Base-by-base conservation (phyloP, 2,113 vertebrate genomes). In the Oenanthe oenanthe region DNA sequence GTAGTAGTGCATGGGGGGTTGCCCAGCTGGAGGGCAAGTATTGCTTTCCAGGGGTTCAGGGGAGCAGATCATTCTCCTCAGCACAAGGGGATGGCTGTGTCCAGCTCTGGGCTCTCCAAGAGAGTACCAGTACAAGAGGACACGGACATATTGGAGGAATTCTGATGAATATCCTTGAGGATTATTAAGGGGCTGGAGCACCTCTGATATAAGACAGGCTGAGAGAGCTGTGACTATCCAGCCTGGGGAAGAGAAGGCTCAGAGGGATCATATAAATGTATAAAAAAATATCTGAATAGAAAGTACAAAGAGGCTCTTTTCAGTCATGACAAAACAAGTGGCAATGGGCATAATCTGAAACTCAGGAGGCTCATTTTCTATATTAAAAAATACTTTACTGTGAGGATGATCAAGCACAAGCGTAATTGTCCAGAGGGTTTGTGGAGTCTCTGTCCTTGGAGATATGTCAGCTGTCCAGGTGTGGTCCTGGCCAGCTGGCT, bases 391-490 rank as follows among this genome's bases (percentile, higher is more conserved):
- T 3, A 14, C 22, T 50, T 62, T 34, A 57, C 16, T 50, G 17
- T 82, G 58, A 24, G 28, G 50, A 34, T 68, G 31, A 43, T 28
- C 0, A 7, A 89, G 34, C 34, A 36, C 34, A 36, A 36, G 34
- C 34, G 34, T 36, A 36, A 36, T 36, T 86, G 12, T 18, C 12
- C 28, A 11, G 40, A 10, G 24, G 26, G 9, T 8, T 18, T 70
- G n/a, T 80, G 47, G 13, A 22, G 25, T 60, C 12, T 67, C 45
- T 53, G 38, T 40, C 13, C 54, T 54, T 75, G 54, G 19, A 68
- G 32, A 47, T 40, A 38, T 3, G 24, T 13, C 29, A 24, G 21
- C 29, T 50, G 3, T 7, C 28, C 17, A 17, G 51, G 5, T 0
- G 0, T 18, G 8, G 31, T 56, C 29, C n/a, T 48, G 43, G n/a